Percentiles rank a stretch among this genome's conserved stretches.
Evolutionary conservation across 2,888 invertebrate genomes (phyloP).

Genomic region (Serripes groenlandicus): DNA sequence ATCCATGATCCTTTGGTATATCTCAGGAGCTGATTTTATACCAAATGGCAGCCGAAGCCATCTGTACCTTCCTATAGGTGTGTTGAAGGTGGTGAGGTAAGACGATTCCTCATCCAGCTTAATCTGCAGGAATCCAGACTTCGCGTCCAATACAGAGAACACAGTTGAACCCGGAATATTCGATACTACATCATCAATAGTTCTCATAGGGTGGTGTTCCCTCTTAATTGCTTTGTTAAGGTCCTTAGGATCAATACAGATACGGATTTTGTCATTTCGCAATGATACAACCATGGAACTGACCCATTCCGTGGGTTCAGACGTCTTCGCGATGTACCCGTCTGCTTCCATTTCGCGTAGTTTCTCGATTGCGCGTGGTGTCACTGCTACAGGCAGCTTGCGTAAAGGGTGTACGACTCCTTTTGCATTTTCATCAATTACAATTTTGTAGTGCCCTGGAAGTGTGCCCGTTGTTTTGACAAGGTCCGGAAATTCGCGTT

Average conservation of each 20-base stretch:
- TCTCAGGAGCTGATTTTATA: conserved; percentile 60
- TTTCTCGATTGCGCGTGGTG: conserved; percentile 38
- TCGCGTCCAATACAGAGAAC: conserved; percentile 71
- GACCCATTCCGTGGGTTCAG: conserved; percentile 69
- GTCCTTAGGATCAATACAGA: conserved; percentile 70
- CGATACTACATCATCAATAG: conserved; percentile 67
- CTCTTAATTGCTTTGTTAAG: conserved; percentile 65
- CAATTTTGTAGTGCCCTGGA: conserved; percentile 15
- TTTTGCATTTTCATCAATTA: conserved; percentile 18
- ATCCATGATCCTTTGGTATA: conserved; percentile 63
- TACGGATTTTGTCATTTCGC: conserved; percentile 58
- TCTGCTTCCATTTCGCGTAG: conserved; percentile 46
- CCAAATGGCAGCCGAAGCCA: conserved; percentile 71
- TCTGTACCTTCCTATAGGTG: conserved; percentile 68
- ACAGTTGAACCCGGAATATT: conserved; percentile 62
- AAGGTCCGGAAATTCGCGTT: conserved; percentile 27
- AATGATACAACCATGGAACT: conserved; percentile 65
- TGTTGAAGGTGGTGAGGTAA: conserved; percentile 66
- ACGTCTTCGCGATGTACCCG: conserved; percentile 41
- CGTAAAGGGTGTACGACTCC: conserved; percentile 36
- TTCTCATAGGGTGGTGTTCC: conserved; percentile 71
- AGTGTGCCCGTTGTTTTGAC: conserved; percentile 20
- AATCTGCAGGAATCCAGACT: conserved; percentile 70
- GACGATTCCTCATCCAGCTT: conserved; percentile 61
- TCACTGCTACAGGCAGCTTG: conserved; percentile 23